Conservation (phyloP, 2,797 vertebrate genomes). For the Pseudopleuronectes americanus region DNA sequence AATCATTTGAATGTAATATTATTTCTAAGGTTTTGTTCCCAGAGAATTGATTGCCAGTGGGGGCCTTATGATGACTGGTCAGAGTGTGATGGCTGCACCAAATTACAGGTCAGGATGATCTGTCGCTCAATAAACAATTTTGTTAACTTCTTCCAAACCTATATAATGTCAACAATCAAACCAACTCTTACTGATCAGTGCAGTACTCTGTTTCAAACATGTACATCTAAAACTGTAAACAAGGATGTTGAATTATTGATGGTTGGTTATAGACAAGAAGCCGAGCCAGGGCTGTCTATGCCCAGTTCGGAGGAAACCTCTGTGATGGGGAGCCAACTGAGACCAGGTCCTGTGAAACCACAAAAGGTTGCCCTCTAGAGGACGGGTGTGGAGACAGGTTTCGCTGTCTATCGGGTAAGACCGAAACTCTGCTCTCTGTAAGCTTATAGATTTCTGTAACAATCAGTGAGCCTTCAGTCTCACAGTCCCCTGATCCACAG, state of each 20-base stretch:
- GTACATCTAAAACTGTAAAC: not conserved
- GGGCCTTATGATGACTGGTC: constrained; percentile 88
- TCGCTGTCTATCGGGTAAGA: constrained; percentile 89
- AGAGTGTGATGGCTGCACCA: constrained; percentile 89
- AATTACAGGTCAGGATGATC: constrained; percentile 84
- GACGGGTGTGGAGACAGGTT: constrained; percentile 91
- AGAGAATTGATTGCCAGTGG: constrained; percentile 87
- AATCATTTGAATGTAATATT: no score
- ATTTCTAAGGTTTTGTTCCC: constrained; percentile 59
- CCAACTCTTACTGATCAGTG: no score
- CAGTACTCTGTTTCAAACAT: no score
- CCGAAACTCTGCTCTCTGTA: not conserved
- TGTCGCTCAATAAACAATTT: no score
- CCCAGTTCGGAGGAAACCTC: constrained; percentile 87
- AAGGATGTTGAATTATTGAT: not conserved
- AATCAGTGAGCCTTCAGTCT: constrained; percentile 1
- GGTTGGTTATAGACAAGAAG: constrained; percentile 82
- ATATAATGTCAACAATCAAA: no score
- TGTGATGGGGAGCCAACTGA: constrained; percentile 83
- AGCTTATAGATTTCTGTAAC: not conserved
- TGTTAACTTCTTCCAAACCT: no score
- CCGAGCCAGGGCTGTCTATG: constrained; percentile 81
- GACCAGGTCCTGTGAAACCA: constrained; percentile 82
- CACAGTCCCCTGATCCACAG: constrained; percentile 64
- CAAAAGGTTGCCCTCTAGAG: constrained; percentile 86